Percentiles rank a stretch among this genome's conserved stretches.
These are phyloP conservation scores for Agrochola macilenta DNA, from an alignment of 2,888 invertebrate genomes.

Conservation along the genomic window DNA sequence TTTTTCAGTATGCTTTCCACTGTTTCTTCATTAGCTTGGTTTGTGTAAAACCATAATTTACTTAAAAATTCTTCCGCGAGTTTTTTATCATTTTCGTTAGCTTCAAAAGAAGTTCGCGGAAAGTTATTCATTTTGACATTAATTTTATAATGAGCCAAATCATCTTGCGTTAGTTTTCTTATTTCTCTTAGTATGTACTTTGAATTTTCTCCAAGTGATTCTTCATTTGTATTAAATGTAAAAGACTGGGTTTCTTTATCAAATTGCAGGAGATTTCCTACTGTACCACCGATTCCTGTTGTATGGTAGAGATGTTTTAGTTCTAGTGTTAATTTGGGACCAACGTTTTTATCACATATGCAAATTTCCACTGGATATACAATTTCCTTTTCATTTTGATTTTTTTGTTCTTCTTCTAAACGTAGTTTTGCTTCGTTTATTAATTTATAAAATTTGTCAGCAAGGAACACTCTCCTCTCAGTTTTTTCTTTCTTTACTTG, in stretches of 20 bases:
- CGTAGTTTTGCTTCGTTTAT: constrained; percentile 40
- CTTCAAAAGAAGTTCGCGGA: constrained; percentile 69
- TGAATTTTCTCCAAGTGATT: constrained; percentile 61
- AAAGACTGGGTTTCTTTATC: constrained; percentile 62
- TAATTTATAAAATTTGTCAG: constrained; percentile 55
- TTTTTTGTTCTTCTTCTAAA: constrained; percentile 28
- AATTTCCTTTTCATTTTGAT: constrained; percentile 32
- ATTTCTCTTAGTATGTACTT: constrained; percentile 61
- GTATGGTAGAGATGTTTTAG: constrained; percentile 63
- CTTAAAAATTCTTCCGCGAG: constrained; percentile 69
- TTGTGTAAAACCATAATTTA: constrained; percentile 74
- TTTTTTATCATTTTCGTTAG: constrained; percentile 66
- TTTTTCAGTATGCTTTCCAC: constrained; percentile 70
- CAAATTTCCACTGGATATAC: constrained; percentile 50
- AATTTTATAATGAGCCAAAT: constrained; percentile 63
- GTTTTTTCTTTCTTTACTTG: constrained; percentile 34
- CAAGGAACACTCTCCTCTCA: constrained; percentile 48
- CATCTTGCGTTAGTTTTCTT: constrained; percentile 45
- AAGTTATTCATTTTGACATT: constrained; percentile 67
- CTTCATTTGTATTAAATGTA: constrained; percentile 62
- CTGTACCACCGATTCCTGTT: constrained; percentile 71
- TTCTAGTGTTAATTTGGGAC: constrained; percentile 62
- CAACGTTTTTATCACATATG: constrained; percentile 63
- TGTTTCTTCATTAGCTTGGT: constrained; percentile 71
- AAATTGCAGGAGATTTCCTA: constrained; percentile 69